Evolutionary conservation across 2,797 vertebrate genomes (phyloP), one percentile per base, ranked within the genome.

Genomic region (Acipenser transmontanus): DNA sequence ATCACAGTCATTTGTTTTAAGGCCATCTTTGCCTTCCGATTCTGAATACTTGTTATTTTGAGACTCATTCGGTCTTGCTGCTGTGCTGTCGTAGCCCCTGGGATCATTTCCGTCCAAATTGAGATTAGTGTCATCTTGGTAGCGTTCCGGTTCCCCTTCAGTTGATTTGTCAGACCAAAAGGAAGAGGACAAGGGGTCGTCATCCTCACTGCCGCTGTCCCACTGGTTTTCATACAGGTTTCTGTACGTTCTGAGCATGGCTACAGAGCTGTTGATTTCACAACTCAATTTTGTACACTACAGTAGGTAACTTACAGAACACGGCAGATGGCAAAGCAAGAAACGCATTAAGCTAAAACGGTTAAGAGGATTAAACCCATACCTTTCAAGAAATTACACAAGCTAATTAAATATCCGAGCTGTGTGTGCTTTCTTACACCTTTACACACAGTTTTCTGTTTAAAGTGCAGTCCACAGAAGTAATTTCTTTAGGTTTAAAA

Each of bases 341-440:
- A 17, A 9, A 9, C 17, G 4, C 17, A 17, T 8, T 34, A 17
- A 71, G 66, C 54, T 69, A 54, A 54, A 54, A n/a, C 7, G 9
- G 68, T 71, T 87, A 88, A 89, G 80, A 87, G 80, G 88, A 89
- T 90, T 90, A 87, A 34, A 34, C 34, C 34, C 34, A 34, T 34
- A 34, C 34, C 34, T 34, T 34, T 3, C 34, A 34, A 34, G 34
- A 34, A 34, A 34, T 34, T 34, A 34, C 34, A 34, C 34, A 34
- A 34, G 34, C 34, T 34, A 34, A 34, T 34, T 34, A 34, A 3
- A 34, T 34, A 34, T 34, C 34, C 4, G 34, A 3, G 34, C 34
- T 17, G 17, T 17, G 17, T 17, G 17, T 17, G 17, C 17, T 17
- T 17, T 17, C 14, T 34, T 34, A 34, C 2, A 34, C 34, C 34